A percentile compares a stretch with the other conserved stretches of the same genome.
These are phyloP conservation scores for Penaeus chinensis DNA, from an alignment of 1,140 invertebrate genomes.

Conservation along the genomic window DNA sequence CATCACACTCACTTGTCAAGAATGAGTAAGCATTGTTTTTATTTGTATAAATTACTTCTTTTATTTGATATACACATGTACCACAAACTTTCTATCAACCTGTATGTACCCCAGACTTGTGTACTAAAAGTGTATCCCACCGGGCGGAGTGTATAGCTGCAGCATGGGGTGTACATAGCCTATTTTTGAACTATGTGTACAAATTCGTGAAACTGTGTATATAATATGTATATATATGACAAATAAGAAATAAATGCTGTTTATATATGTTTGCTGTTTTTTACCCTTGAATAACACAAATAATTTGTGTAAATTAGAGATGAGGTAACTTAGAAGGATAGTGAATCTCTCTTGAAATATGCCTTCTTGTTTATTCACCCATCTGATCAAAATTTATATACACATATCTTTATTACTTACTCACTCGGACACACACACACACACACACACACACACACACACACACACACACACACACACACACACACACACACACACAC, in stretches of 20 bases:
- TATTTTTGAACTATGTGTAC: conserved; percentile 59
- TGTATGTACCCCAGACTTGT: conserved; percentile 11
- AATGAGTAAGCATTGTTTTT: too few relatives aligned
- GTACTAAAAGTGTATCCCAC: conserved; percentile 22
- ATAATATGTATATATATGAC: conserved; percentile 44
- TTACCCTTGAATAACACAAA: neutral
- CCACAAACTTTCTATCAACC: neutral
- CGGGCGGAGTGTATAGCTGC: conserved; percentile 42
- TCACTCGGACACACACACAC: too few relatives aligned
- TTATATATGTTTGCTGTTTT: conserved; percentile 40
- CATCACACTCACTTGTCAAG: too few relatives aligned
- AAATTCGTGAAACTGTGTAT: conserved; percentile 53
- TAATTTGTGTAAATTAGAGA: neutral
- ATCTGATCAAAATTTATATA: too few relatives aligned
- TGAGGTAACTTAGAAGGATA: neutral
- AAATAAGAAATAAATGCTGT: conserved; percentile 55
- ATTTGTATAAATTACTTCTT: too few relatives aligned
- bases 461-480: too few relatives aligned
- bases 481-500: too few relatives aligned
- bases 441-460: too few relatives aligned
- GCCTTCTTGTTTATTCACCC: too few relatives aligned
- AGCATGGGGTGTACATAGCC: conserved; percentile 51
- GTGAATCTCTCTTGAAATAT: too few relatives aligned
- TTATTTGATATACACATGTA: too few relatives aligned
- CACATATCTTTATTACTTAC: too few relatives aligned